Conservation (phyloP, 2,888 invertebrate genomes). For the Lordiphosa andalusiaca region DNA sequence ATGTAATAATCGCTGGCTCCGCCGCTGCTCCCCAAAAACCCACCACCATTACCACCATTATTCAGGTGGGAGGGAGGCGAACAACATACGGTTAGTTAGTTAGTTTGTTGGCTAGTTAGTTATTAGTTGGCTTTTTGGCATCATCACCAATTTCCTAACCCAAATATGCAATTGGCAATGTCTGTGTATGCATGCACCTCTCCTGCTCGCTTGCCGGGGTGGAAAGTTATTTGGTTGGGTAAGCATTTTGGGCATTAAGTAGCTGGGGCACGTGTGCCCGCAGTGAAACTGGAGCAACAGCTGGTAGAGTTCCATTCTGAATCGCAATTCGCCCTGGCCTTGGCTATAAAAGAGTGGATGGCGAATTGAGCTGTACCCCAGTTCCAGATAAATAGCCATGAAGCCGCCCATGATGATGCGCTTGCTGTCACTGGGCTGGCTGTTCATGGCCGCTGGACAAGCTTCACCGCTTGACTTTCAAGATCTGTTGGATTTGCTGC, state of each 20-base stretch:
- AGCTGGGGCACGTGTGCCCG: neutral
- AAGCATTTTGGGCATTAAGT: neutral
- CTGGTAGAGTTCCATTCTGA: neutral
- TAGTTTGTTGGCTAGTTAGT: slow-evolving; percentile 19
- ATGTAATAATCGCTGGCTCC: slow-evolving; percentile 44
- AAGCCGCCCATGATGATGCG: neutral
- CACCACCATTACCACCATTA: slow-evolving; percentile 18
- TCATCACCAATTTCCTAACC: slow-evolving; percentile 53
- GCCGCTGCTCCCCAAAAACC: slow-evolving; percentile 32
- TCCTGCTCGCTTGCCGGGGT: slow-evolving; percentile 2
- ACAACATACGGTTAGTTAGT: neutral
- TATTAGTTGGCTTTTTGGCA: slow-evolving; percentile 66
- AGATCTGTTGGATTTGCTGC: slow-evolving; percentile 13
- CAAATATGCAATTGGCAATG: slow-evolving; percentile 27
- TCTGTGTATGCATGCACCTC: slow-evolving; percentile 7
- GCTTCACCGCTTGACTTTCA: neutral
- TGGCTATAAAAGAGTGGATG: neutral
- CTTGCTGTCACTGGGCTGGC: slow-evolving; percentile 4
- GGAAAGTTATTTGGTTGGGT: slow-evolving; percentile 7
- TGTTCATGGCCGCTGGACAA: neutral
- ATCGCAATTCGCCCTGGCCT: neutral
- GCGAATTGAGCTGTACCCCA: neutral
- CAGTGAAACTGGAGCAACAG: neutral
- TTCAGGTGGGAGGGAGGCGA: neutral
- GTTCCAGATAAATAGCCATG: neutral